Conservation (phyloP, 2,888 invertebrate genomes). For the Eremobia ochroleuca region DNA sequence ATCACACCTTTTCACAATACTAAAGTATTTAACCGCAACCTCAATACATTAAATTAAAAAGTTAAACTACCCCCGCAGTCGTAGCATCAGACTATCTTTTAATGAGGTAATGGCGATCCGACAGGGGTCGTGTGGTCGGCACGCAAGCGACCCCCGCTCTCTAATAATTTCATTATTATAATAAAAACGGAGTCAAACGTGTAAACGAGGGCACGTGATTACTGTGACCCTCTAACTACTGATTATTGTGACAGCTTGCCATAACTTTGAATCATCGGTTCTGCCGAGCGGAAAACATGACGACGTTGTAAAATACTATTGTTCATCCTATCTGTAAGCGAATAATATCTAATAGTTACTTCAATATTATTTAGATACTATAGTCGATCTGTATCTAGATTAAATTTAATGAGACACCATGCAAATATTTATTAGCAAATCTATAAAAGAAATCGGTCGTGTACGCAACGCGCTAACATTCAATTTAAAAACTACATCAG, state of each 20-base stretch:
- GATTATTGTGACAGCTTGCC: conserved; percentile 63
- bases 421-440: conserved; percentile 28
- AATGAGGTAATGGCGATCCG: conserved; percentile 86
- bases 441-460: conserved; percentile 31
- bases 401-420: conserved; percentile 15
- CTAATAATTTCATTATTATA: conserved; percentile 89
- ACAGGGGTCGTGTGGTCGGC: conserved; percentile 76
- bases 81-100: conserved; percentile 82
- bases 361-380: neutral
- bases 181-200: conserved; percentile 88
- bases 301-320: neutral
- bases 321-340: conserved; percentile 1
- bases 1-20: conserved; percentile 83
- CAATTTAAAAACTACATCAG: conserved; percentile 56
- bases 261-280: conserved; percentile 45
- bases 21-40: conserved; percentile 74
- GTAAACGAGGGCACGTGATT: conserved; percentile 87
- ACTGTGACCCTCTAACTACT: conserved; percentile 74
- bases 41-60: conserved; percentile 87
- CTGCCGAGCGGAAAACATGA: neutral
- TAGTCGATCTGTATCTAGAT: conserved; percentile 20
- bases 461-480: conserved; percentile 39
- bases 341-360: conserved; percentile 7
- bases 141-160: conserved; percentile 81
- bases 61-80: conserved; percentile 79